Evolutionary conservation across 2,888 invertebrate species (phyloP).

Genomic region (Caradrina kadenii): DNA sequence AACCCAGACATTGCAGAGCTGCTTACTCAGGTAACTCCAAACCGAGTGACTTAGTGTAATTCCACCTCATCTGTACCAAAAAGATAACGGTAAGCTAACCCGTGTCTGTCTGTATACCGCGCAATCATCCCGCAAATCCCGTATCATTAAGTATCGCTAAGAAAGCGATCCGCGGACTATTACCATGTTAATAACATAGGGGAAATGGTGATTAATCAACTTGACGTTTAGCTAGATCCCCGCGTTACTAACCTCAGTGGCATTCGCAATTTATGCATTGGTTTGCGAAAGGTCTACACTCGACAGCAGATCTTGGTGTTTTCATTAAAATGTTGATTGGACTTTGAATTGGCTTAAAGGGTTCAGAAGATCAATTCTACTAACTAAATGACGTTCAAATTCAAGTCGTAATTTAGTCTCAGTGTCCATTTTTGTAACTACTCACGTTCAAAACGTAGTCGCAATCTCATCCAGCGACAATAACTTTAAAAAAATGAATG

Average conservation of each 20-base stretch:
- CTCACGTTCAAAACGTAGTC: no score
- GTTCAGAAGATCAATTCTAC: conserved; percentile 21
- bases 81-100: conserved; percentile 78
- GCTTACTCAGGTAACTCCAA: conserved; percentile 28
- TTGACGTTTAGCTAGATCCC: conserved; percentile 84
- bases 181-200: conserved; percentile 90
- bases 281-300: conserved; percentile 76
- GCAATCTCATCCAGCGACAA: no score
- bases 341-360: conserved; percentile 48
- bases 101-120: conserved; percentile 73
- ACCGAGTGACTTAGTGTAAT: conserved; percentile 37
- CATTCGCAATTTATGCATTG: conserved; percentile 87
- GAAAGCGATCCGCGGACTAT: conserved; percentile 89
- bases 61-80: conserved; percentile 72
- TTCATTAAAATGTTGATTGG: conserved; percentile 62
- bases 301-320: conserved; percentile 69
- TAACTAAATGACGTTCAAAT: no score
- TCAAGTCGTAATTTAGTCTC: no score
- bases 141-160: conserved; percentile 90
- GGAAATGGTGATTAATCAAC: conserved; percentile 88
- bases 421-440: no score
- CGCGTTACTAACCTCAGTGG: conserved; percentile 79
- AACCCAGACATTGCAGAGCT: conserved; percentile 1
- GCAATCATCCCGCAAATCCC: conserved; percentile 88
- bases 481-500: no score